phyloP scores from a whole-genome alignment of 2,888 invertebrate species.

The Patella pellucida region DNA sequence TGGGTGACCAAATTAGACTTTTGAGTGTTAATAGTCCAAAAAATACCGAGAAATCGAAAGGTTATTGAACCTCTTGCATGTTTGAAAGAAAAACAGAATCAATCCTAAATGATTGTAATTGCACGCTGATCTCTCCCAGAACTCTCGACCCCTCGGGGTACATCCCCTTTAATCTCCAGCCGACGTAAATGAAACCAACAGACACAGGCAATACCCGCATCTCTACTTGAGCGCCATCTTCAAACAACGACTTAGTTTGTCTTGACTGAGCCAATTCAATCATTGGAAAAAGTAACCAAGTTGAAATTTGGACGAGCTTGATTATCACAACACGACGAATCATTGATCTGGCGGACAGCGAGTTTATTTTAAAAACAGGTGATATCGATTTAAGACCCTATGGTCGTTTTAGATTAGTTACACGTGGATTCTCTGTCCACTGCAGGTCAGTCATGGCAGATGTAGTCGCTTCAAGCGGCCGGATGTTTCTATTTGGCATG shows the following conservation, averaged over 20 bases:
- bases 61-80: too few relatives aligned
- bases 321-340: not conserved
- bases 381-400: not conserved
- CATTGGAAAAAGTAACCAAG: constrained; percentile 5
- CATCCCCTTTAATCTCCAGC: not conserved
- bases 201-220: not conserved
- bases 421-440: not conserved
- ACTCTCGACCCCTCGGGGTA: not conserved
- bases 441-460: not conserved
- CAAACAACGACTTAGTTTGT: not conserved
- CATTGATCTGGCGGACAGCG: not conserved
- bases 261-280: not conserved
- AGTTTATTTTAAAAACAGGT: constrained; percentile 7
- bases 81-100: too few relatives aligned
- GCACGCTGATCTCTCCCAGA: not conserved
- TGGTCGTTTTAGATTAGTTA: not conserved
- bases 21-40: too few relatives aligned
- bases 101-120: not conserved
- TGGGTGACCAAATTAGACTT: too few relatives aligned
- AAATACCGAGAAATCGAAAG: too few relatives aligned
- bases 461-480: not conserved
- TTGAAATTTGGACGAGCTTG: not conserved
- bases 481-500: not conserved
- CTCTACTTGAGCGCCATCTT: not conserved
- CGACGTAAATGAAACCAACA: not conserved